Conservation (phyloP, 2,113 vertebrate genomes). For the Electrona antarctica region DNA sequence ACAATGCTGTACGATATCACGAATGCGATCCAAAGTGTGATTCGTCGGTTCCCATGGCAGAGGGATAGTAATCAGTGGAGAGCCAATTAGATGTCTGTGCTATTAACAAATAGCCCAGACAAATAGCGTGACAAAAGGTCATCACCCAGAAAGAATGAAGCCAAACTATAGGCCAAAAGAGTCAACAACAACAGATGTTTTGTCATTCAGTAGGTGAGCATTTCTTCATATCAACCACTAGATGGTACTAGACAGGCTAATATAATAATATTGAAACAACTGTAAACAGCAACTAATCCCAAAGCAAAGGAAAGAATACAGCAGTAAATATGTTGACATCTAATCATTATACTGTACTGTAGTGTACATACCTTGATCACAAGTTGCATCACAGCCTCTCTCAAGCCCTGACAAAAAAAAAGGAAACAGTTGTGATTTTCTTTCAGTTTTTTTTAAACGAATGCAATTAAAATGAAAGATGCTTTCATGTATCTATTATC, state of each 20-base stretch:
- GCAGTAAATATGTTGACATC: background rate
- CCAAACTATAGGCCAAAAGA: background rate
- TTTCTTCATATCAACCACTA: slow-evolving; percentile 38
- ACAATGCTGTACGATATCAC: background rate
- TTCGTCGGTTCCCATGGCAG: slow-evolving; percentile 32
- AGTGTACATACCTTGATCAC: slow-evolving; percentile 69
- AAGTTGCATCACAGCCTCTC: slow-evolving; percentile 79
- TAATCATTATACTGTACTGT: slow-evolving; percentile 25
- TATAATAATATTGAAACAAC: background rate
- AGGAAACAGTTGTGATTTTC: too few relatives aligned
- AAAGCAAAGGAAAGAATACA: too few relatives aligned
- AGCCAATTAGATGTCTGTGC: slow-evolving; percentile 40
- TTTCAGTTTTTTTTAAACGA: too few relatives aligned
- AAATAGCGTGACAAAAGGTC: too few relatives aligned
- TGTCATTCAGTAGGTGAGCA: background rate
- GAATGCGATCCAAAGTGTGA: background rate
- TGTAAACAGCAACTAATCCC: background rate
- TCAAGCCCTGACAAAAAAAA: slow-evolving; percentile 73
- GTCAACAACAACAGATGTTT: background rate
- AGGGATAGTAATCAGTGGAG: slow-evolving; percentile 35
- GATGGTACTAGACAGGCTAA: slow-evolving; percentile 39
- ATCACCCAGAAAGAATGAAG: too few relatives aligned
- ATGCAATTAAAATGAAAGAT: too few relatives aligned
- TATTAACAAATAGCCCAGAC: slow-evolving; percentile 39
- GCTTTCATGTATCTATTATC: too few relatives aligned